Conservation (phyloP, 2,888 invertebrate genomes). For the Subacronicta megacephala region DNA sequence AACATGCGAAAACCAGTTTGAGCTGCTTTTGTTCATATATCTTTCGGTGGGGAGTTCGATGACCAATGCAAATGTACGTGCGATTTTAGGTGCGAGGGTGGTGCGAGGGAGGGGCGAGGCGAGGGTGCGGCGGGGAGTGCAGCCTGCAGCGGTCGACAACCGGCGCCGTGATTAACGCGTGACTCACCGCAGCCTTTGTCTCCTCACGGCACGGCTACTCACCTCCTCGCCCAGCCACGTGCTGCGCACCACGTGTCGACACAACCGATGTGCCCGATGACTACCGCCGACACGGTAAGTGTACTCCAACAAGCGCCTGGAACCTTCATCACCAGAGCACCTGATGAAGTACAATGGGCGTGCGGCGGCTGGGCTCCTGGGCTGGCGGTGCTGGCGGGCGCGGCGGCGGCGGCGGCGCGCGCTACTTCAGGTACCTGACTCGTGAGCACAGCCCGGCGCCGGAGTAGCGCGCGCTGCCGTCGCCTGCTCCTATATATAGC, state of each 20-base stretch:
- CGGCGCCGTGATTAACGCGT: conserved; percentile 74
- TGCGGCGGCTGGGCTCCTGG: conserved; percentile 91
- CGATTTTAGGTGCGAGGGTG: conserved; percentile 82
- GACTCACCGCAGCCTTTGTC: conserved; percentile 84
- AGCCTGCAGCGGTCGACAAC: conserved; percentile 80
- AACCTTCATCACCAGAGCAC: conserved; percentile 97
- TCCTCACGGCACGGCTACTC: conserved; percentile 64
- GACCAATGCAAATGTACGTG: conserved; percentile 83
- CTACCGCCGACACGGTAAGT: conserved; percentile 96
- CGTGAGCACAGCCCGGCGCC: conserved; percentile 94
- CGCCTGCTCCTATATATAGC: conserved; percentile 79
- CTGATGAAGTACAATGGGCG: conserved; percentile 99
- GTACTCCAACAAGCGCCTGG: conserved; percentile 99
- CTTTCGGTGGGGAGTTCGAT: conserved; percentile 84
- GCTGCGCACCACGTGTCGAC: conserved; percentile 63
- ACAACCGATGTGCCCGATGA: conserved; percentile 72
- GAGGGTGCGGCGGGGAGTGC: conserved; percentile 68
- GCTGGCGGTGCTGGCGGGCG: conserved; percentile 38
- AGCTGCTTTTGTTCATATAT: conserved; percentile 83
- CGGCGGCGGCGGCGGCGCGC: conserved; percentile 93
- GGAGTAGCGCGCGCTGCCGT: conserved; percentile 94
- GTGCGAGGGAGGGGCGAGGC: conserved; percentile 70
- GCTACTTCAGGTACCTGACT: conserved; percentile 99
- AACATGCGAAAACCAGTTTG: conserved; percentile 85
- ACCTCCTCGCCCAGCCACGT: conserved; percentile 67